Evolutionary conservation across 64 coral and sea anemone species (phyloP), one percentile per base, ranked within the genome.

Genomic region (Stichodactyla helianthus): DNA sequence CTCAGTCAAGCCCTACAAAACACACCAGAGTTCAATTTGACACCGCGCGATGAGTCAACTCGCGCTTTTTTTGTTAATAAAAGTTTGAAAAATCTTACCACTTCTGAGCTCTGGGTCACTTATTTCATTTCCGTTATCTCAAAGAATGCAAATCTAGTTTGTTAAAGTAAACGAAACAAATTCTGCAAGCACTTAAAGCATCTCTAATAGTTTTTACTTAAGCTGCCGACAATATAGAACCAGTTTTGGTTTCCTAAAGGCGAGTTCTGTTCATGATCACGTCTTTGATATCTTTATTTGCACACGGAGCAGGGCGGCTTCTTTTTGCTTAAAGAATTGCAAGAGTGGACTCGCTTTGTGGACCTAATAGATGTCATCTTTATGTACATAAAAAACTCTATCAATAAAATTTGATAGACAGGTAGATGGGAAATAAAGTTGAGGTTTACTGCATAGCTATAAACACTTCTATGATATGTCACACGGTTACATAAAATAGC

Each of bases 341-440:
- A 17, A 52, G 19, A 54, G 51, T 54, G 35, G 17, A 81, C 4
- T 13, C 31, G 78, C 15, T 52, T 52, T 81, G 78, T 81, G 52
- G 51, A 81, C 35, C 78, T 81, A 81, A 81, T 51, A 81, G 35
- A 81, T 53, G 78, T 81, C 78, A 81, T n/a, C 14, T 22, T 15
- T 81, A 81, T 81, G 78, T 81, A 81, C 78, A 81, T 81, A 81
- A 51, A 81, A 81, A 74, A 11, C 6, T 74, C 23, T 9, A 74
- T 74, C n/a, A 74, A 74, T 74, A 74, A 23, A 11, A 74, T 23
- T n/a, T 31, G 68, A 74, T 74, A 11, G 68, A 74, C 68, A 74
- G n/a, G 22, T 74, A 74, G 13, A 74, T 74, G 26, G 68, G 14
- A 31, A 74, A 74, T 74, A 27, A 31, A 25, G 3, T 31, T 74